A percentile compares a stretch with the other conserved stretches of the same genome.
phyloP scores from a whole-genome alignment of 2,113 vertebrate species.

The Climacteris rufus region DNA sequence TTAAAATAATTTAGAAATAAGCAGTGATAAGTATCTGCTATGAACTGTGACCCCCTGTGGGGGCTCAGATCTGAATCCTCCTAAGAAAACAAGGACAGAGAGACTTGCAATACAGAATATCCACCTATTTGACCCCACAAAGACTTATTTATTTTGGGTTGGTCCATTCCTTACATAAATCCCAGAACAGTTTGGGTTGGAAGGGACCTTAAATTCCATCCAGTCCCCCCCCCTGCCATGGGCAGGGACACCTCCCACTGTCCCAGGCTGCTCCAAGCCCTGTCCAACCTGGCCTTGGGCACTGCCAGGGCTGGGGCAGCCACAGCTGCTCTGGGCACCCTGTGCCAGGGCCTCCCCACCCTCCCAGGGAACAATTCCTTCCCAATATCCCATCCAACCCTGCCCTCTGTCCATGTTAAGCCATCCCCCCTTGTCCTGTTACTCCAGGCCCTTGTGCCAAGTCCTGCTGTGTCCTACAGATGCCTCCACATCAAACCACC shows the following conservation, averaged over 20 bases:
- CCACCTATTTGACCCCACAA: not conserved
- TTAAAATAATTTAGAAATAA: not conserved
- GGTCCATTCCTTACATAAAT: not conserved
- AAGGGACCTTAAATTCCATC: not conserved
- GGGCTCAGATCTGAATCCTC: not conserved
- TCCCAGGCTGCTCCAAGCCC: not conserved
- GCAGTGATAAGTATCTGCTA: not conserved
- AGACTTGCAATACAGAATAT: not conserved
- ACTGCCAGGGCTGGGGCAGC: not conserved
- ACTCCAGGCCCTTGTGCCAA: not conserved
- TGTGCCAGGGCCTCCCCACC: not conserved
- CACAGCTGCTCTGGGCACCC: not conserved
- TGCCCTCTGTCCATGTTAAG: not conserved
- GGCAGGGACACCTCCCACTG: not conserved
- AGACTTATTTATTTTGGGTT: not conserved
- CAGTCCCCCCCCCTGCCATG: not conserved
- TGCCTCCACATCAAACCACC: not conserved
- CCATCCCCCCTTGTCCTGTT: not conserved
- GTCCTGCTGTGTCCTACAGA: not conserved
- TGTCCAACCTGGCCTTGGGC: not conserved
- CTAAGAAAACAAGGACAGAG: not conserved
- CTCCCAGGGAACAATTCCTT: rapidly evolving
- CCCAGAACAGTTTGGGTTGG: not conserved
- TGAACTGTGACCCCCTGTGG: not conserved
- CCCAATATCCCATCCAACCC: not conserved